Evolutionary conservation across 1,140 invertebrate genomes (phyloP), one percentile per base, ranked within the genome.

Genomic region (Zaprionus davidi): DNA sequence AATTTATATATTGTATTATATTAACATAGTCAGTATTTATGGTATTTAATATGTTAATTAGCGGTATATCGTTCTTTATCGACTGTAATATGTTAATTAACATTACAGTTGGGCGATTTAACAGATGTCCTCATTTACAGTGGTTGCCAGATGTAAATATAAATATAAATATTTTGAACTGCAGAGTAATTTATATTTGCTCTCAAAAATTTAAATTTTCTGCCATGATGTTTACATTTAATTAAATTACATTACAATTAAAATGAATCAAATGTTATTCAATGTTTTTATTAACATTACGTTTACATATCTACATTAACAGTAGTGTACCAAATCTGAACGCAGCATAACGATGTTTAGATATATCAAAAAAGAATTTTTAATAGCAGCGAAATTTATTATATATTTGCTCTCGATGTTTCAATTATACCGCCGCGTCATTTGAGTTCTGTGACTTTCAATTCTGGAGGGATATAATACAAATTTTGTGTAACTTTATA

Each of bases 401-500:
- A 26, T 26, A 3, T 55, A 24, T 9, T 31, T 44, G 36, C 31
- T 20, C 12, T 24, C 49, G 15, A 65, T 56, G 41, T 22, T 34
- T 49, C 5, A 36, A 34, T 13, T 22, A 34, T 26, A n/a, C 22
- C 20, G 38, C 22, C 34, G 38, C 2, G 28, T n/a, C 12, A 7
- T 34, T 24, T 20, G 60, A 12, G 12, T 58, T 51, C 20, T 66
- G 53, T 58, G 26, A 57, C 49, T 67, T 62, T 57, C 26, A 31
- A 41, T 58, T 58, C 49, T 20, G 9, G 2, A 46, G 15, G n/a
- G 17, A 34, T 22, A 53, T 70, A 62, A 26, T 46, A 51, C 41
- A 70, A 71, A 66, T 56, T 46, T 65, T 67, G 65, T 56, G 53
- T 73, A 68, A 65, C 46, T 70, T 76, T 68, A 31, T 90, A 84